Percentiles rank a stretch among this genome's conserved stretches.
These are phyloP conservation scores for Sebastes itinus DNA, from an alignment of 2,797 vertebrate species.

Conservation along the genomic window DNA sequence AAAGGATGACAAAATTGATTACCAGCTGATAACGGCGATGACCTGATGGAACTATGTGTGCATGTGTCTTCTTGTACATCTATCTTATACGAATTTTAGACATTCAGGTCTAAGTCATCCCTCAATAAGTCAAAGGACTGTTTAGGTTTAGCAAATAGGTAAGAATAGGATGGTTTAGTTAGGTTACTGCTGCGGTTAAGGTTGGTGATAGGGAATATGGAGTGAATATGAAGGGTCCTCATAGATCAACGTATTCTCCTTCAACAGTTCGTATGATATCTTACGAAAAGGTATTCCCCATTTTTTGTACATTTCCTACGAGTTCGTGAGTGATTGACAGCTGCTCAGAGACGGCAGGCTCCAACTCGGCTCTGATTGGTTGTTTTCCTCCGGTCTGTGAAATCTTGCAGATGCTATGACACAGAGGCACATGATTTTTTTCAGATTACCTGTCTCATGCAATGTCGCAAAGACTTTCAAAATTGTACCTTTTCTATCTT, in stretches of 20 bases:
- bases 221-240: constrained; percentile 1
- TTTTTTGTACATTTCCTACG: no score
- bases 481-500: no score
- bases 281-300: no score
- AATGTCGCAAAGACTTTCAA: no score
- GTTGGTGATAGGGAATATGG: neutral
- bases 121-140: neutral
- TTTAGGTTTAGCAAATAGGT: neutral
- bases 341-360: no score
- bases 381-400: no score
- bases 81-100: neutral
- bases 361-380: no score
- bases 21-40: constrained; percentile 41
- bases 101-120: neutral
- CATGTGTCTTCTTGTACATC: neutral
- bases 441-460: no score
- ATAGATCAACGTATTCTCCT: neutral
- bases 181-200: neutral
- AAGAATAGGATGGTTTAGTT: neutral
- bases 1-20: constrained; percentile 72
- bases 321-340: no score
- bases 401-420: no score
- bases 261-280: no score
- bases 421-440: no score
- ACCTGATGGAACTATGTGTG: constrained; percentile 25